Conservation (phyloP, 2,797 vertebrate species). For the Synaphobranchus kaupii region DNA sequence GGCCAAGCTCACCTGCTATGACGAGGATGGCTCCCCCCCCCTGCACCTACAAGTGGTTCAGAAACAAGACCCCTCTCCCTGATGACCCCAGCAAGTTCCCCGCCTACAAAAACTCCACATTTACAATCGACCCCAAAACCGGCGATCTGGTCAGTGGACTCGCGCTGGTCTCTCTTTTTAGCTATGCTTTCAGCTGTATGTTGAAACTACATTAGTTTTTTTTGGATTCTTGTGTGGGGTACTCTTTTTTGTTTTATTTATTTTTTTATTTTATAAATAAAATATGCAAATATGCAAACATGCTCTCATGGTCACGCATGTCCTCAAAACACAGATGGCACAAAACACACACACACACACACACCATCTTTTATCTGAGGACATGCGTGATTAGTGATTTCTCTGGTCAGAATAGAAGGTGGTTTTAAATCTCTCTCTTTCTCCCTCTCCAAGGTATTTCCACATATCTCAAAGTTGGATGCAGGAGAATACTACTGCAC, state of each 20-base stretch:
- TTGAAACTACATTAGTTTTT: too few species aligned
- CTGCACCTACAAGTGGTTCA: slow-evolving; percentile 80
- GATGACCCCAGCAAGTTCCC: slow-evolving; percentile 64
- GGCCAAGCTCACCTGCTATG: slow-evolving; percentile 67
- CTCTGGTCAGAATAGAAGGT: background rate
- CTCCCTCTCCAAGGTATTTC: slow-evolving; percentile 71
- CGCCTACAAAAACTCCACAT: slow-evolving; percentile 81
- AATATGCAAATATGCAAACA: too few species aligned
- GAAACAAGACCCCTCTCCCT: slow-evolving; percentile 66
- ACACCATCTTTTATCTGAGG: background rate
- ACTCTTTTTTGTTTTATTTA: too few species aligned
- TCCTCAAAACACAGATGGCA: too few species aligned
- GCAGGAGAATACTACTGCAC: slow-evolving; percentile 77
- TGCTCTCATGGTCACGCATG: too few species aligned
- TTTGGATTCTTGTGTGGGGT: too few species aligned
- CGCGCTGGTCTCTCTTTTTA: background rate
- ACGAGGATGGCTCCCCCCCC: slow-evolving; percentile 76
- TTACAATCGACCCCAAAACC: slow-evolving; percentile 60
- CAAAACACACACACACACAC: too few species aligned
- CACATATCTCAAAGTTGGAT: slow-evolving; percentile 56
- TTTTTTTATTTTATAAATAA: background rate
- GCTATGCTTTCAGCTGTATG: too few species aligned
- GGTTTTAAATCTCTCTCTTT: background rate
- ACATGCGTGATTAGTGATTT: background rate
- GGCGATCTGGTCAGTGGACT: slow-evolving; percentile 79